Evolutionary conservation across 2,113 vertebrate genomes (phyloP).

Genomic region (Paradisaea rubra): DNA sequence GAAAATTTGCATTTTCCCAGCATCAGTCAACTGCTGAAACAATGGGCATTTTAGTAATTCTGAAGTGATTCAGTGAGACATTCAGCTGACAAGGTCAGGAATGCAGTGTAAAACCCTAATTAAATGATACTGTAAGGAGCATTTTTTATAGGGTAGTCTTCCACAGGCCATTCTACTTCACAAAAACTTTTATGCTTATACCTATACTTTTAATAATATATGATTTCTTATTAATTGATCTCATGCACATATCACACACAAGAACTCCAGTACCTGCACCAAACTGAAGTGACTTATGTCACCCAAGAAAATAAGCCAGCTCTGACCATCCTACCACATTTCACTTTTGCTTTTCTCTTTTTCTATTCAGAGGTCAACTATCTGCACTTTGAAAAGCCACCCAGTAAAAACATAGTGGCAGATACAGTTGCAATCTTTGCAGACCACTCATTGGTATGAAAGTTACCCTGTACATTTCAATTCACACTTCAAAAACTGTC

Average conservation of each 20-base stretch:
- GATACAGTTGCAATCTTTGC: background rate
- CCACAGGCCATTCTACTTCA: background rate
- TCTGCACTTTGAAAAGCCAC: background rate
- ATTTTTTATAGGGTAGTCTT: background rate
- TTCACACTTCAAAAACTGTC: background rate
- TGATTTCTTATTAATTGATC: background rate
- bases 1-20: background rate
- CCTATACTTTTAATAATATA: background rate
- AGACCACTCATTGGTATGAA: background rate
- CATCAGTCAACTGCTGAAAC: background rate
- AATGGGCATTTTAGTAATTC: background rate
- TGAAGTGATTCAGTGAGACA: background rate
- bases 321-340: background rate
- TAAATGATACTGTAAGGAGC: background rate
- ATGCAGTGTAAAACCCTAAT: background rate
- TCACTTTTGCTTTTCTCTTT: background rate
- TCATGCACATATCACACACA: background rate
- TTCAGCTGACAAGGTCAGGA: background rate
- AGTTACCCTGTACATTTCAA: background rate
- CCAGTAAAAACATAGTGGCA: background rate
- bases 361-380: background rate
- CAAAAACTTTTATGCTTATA: background rate
- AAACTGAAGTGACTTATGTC: background rate
- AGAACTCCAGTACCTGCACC: background rate
- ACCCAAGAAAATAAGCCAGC: background rate